Evolutionary conservation across 2,888 invertebrate species (phyloP), one percentile per base, ranked within the genome.

Genomic region (Neoaliturus tenellus): DNA sequence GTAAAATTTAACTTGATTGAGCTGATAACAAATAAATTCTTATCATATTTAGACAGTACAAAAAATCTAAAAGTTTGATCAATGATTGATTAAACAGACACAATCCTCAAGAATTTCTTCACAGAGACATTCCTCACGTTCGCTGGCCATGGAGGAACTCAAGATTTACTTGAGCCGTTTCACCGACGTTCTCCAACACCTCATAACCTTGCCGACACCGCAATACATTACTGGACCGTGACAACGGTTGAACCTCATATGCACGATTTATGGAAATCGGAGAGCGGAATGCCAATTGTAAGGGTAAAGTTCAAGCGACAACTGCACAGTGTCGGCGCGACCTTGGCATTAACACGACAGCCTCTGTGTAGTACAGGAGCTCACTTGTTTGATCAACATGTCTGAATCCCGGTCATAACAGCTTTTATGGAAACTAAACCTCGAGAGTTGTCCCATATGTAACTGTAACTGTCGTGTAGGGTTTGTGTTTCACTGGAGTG

Each of bases 231-330:
- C 62, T 3, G 4, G 62, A 62, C 10, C 14, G 62, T 28, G 62
- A 28, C 62, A 62, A 25, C 62, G 31, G 62, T 62, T 28, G 31
- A 62, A 28, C 28, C 62, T 62, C 62, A 51, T 31, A 31, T 62
- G 62, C 31, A 62, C 25, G 62, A 62, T 62, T 62, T 62, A 62
- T 62, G 62, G 62, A 62, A 62, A 62, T 62, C 62, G 62, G 28
- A 31, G 62, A 62, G 20, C 62, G 62, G 62, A 62, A 62, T 62
- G 28, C 14, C 62, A 62, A 62, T 62, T 62, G 62, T 28, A 62
- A 28, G 62, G 62, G 28, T 31, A 62, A 62, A 31, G 62, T 28
- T 62, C 31, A 62, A 62, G 28, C 62, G 62, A 62, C 62, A 62
- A 62, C 62, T 62, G 62, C 31, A 28, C 62, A 25, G 12, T 28